A percentile compares a stretch with the other conserved stretches of the same genome.
phyloP scores from a whole-genome alignment of 2,888 invertebrate genomes.

The Podotricha telesiphe region DNA sequence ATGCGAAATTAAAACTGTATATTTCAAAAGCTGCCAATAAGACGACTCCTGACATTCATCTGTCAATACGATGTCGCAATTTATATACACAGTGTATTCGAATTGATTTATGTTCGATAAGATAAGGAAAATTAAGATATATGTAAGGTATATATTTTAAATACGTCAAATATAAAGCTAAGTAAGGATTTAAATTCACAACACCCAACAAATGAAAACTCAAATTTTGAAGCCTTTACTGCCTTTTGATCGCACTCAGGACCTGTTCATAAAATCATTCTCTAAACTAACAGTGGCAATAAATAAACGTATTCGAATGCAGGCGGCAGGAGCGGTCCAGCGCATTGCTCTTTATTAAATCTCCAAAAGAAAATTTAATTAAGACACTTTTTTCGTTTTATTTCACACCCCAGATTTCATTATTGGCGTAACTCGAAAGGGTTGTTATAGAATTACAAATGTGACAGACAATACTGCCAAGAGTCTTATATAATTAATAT shows the following conservation, averaged over 20 bases:
- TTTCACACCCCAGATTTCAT: constrained; percentile 82
- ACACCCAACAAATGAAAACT: too few species aligned
- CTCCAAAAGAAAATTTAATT: constrained; percentile 83
- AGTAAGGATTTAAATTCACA: too few species aligned
- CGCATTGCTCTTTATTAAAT: constrained; percentile 69
- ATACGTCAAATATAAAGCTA: too few species aligned
- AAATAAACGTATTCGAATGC: constrained; percentile 38
- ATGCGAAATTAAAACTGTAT: constrained; percentile 33
- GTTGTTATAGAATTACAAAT: constrained; percentile 59
- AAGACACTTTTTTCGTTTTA: constrained; percentile 81
- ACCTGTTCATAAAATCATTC: neutral
- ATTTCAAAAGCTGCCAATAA: constrained; percentile 30
- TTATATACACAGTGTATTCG: neutral
- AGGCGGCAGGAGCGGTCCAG: constrained; percentile 34
- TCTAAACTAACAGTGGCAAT: constrained; percentile 36
- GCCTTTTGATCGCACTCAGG: too few species aligned
- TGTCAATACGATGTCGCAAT: constrained; percentile 7
- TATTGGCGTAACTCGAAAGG: constrained; percentile 77
- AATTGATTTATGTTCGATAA: constrained; percentile 4
- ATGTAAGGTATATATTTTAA: neutral
- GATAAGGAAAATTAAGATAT: neutral
- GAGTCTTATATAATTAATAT: too few species aligned
- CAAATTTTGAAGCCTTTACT: too few species aligned
- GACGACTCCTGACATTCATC: constrained; percentile 35
- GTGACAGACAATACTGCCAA: constrained; percentile 49